Conservation (phyloP, 2,888 invertebrate genomes). For the Phorcus lineatus region DNA sequence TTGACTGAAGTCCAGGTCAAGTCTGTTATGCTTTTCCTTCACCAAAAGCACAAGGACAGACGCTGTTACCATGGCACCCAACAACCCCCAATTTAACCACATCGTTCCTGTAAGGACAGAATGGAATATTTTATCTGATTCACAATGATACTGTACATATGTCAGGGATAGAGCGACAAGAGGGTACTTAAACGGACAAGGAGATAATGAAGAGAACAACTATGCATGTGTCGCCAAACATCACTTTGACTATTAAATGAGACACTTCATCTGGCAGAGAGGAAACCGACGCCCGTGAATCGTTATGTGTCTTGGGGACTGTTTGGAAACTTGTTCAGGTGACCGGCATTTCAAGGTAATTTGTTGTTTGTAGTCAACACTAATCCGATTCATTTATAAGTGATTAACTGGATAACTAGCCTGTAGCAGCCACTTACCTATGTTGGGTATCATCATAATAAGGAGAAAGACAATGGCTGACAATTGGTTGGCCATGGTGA, state of each 20-base stretch:
- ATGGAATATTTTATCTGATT: neutral
- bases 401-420: too few species aligned
- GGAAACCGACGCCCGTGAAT: too few species aligned
- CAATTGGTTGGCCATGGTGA: slow-evolving; percentile 49
- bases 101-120: slow-evolving; percentile 42
- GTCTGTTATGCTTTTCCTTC: slow-evolving; percentile 51
- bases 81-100: slow-evolving; percentile 63
- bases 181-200: neutral
- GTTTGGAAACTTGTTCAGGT: too few species aligned
- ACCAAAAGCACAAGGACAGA: slow-evolving; percentile 43
- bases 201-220: neutral
- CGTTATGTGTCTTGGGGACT: too few species aligned
- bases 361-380: too few species aligned
- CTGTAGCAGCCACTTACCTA: too few species aligned
- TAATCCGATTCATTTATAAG: too few species aligned
- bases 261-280: too few species aligned
- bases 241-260: too few species aligned
- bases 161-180: too few species aligned
- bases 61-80: slow-evolving; percentile 37
- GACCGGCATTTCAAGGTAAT: too few species aligned
- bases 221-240: too few species aligned
- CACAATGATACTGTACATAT: neutral
- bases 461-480: slow-evolving; percentile 48
- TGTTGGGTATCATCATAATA: slow-evolving; percentile 45
- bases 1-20: slow-evolving; percentile 45